phyloP scores from a whole-genome alignment of 1,140 invertebrate genomes.

The Hycleus cichorii region DNA sequence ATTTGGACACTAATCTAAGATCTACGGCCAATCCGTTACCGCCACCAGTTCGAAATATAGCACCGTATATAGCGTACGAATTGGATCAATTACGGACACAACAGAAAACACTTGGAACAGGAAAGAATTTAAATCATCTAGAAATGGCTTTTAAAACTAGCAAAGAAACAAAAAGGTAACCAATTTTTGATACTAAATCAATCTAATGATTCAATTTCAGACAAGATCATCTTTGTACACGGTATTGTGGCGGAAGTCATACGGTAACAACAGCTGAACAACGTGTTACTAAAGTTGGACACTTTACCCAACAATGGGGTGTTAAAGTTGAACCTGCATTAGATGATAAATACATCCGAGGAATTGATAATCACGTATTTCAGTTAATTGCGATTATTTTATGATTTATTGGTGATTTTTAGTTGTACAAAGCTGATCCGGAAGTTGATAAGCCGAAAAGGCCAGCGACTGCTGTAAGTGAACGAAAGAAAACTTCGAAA shows the following conservation, averaged over 20 bases:
- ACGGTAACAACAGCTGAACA: slow-evolving; percentile 60
- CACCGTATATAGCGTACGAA: slow-evolving; percentile 60
- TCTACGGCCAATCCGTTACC: slow-evolving; percentile 40
- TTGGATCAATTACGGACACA: slow-evolving; percentile 54
- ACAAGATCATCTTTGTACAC: slow-evolving; percentile 54
- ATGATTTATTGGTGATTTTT: neutral
- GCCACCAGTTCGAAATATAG: slow-evolving; percentile 49
- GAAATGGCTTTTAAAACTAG: slow-evolving; percentile 33
- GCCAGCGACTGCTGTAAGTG: no score
- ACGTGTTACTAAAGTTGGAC: slow-evolving; percentile 50
- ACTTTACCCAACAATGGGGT: slow-evolving; percentile 54
- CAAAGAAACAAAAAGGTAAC: neutral
- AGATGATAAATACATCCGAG: slow-evolving; percentile 43
- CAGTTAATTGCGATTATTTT: neutral
- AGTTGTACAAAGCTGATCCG: slow-evolving; percentile 4
- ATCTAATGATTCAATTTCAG: slow-evolving; percentile 13
- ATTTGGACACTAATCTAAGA: slow-evolving; percentile 44
- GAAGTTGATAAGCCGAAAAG: neutral
- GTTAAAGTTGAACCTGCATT: slow-evolving; percentile 47
- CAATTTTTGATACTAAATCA: neutral
- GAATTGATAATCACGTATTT: slow-evolving; percentile 45
- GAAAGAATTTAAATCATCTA: slow-evolving; percentile 41
- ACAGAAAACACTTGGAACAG: slow-evolving; percentile 40
- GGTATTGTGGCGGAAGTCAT: slow-evolving; percentile 66
- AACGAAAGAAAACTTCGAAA: no score